phyloP scores from a whole-genome alignment of 2,888 invertebrate genomes.

The Campoplex capitator region DNA sequence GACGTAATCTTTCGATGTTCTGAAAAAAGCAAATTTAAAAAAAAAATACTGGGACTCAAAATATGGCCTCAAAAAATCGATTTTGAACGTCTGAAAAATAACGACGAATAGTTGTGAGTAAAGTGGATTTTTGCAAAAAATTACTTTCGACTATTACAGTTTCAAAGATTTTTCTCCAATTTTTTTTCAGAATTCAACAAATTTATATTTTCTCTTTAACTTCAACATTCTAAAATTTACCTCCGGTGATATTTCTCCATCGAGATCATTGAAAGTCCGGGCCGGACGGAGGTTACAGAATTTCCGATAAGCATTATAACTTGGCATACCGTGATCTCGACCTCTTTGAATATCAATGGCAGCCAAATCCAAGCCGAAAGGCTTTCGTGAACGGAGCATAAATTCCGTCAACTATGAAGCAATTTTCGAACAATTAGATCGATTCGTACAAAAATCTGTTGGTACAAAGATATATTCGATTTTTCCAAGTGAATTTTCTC shows the following conservation, averaged over 20 bases:
- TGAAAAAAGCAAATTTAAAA: constrained; percentile 66
- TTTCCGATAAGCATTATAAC: constrained; percentile 88
- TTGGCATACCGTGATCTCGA: constrained; percentile 88
- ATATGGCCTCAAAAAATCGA: neutral
- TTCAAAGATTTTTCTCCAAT: neutral
- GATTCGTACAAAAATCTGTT: neutral
- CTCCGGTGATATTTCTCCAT: constrained; percentile 80
- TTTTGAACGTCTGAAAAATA: no score
- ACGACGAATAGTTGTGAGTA: no score
- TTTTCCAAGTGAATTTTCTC: neutral
- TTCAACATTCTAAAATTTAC: constrained; percentile 72
- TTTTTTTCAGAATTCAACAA: neutral
- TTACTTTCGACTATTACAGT: neutral
- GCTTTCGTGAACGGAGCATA: constrained; percentile 79
- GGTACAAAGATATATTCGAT: neutral
- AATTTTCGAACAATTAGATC: neutral
- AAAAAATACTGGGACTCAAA: neutral
- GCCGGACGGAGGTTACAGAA: constrained; percentile 81
- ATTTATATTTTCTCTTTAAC: neutral
- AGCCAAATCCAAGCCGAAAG: constrained; percentile 87
- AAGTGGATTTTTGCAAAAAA: neutral
- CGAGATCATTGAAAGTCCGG: constrained; percentile 81
- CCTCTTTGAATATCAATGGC: constrained; percentile 89
- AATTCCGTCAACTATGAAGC: constrained; percentile 80
- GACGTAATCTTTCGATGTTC: constrained; percentile 80